Base-by-base conservation (phyloP, 92 coral and sea anemone genomes). In the Meandrina meandrites region DNA sequence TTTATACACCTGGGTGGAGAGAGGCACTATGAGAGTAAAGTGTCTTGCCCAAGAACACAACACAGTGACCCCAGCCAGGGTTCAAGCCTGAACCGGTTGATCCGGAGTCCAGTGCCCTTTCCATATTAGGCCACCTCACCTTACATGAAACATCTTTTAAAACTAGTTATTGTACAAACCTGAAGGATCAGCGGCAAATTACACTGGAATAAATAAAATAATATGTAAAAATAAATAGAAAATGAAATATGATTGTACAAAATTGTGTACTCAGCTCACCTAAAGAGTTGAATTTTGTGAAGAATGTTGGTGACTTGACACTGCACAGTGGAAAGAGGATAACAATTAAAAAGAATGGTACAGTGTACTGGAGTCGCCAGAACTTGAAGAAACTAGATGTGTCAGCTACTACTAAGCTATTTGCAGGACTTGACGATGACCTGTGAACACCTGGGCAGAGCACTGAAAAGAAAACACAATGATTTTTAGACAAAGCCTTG, bases 281-380 rank as follows among this genome's bases (percentile, higher is more conserved):
- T 56, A 97, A 88, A 4, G 99, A 91, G 81, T 97, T 97, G 66
- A 97, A 97, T 80, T 94, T 97, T 24, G 99, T 97, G 84, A 97
- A 97, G 83, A 97, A 97, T 3, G 99, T 97, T 50, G 99, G 99
- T 53, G 99, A 97, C 87, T 93, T 97, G 12, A 97, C 94, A 72
- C 92, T 93, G 82, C 96, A 93, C 80, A 97, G 88, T 4, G 99
- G 99, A 28, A 97, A 90, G 24, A 97, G 83, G 42, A 95, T 71
- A 15, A 81, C 79, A 19, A 95, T 86, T 37, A 97, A 90, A 86
- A 91, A 97, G 84, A 97, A 92, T 21, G 99, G 99, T 12, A 97
- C 91, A 35, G 94, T 92, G 51, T 88, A 47, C 77, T 90, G 97
- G 47, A 81, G 82, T 45, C 51, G 71, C 99, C 99, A 97, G 79